Evolutionary conservation across 1,140 invertebrate genomes (phyloP).

Genomic region (Monomorium pharaonis): DNA sequence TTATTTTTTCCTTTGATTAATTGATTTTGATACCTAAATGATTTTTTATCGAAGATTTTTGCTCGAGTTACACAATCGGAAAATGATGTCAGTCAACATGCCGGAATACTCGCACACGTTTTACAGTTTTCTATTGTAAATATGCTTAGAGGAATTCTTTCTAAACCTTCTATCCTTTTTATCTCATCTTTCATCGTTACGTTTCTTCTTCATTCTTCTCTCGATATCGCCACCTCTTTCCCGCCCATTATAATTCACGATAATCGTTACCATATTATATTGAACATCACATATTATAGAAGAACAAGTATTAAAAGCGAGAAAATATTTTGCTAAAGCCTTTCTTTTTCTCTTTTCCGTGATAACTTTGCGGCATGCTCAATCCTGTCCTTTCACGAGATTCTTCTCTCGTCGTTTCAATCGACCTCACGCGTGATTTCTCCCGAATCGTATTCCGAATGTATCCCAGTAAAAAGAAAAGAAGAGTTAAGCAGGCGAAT

Average conservation of each 20-base stretch:
- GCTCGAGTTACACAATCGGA: not conserved
- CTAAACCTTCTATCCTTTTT: not conserved
- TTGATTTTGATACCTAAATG: not conserved
- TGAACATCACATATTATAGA: constrained; percentile 41
- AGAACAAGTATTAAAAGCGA: constrained; percentile 17
- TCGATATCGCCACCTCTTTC: not conserved
- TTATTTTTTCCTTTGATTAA: not conserved
- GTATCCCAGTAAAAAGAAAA: not conserved
- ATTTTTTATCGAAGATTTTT: not conserved
- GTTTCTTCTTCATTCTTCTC: not conserved
- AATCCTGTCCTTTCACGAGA: constrained; percentile 18
- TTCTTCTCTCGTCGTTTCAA: no score
- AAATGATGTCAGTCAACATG: constrained; percentile 41
- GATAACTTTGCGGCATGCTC: constrained; percentile 32
- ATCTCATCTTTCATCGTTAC: not conserved
- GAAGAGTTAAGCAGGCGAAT: constrained; percentile 64
- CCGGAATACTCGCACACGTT: not conserved
- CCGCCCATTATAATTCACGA: not conserved
- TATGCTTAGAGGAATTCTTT: constrained; percentile 37
- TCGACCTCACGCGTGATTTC: constrained; percentile 22
- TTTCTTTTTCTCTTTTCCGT: no score
- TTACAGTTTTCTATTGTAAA: constrained; percentile 63
- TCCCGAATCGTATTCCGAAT: not conserved
- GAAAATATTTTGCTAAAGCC: not conserved
- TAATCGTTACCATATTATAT: constrained; percentile 66